These are phyloP conservation scores for Eupithecia subumbrata DNA, from an alignment of 2,888 invertebrate genomes.

Conservation along the genomic window DNA sequence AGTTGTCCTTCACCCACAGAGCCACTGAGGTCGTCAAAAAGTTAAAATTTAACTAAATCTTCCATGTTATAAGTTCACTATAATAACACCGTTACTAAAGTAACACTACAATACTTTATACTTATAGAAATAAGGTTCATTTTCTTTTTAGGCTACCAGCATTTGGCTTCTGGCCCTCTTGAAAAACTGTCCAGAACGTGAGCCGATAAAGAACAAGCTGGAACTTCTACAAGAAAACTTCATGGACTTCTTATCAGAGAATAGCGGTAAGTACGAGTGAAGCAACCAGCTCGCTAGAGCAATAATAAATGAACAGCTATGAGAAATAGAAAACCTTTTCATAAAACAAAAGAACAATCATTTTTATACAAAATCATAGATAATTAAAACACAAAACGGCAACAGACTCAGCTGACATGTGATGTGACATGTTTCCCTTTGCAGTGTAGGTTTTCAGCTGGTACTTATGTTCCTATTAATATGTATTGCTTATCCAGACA, in stretches of 20 bases:
- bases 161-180: conserved; percentile 94
- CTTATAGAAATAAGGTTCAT: background rate
- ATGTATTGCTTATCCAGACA: conserved; percentile 84
- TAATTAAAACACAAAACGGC: too few species aligned
- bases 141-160: conserved; percentile 87
- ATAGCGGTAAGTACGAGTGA: conserved; percentile 88
- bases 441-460: background rate
- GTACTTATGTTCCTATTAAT: background rate
- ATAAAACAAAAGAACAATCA: too few species aligned
- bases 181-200: conserved; percentile 90
- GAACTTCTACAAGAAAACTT: conserved; percentile 91
- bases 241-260: conserved; percentile 94
- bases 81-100: background rate
- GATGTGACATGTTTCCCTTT: background rate
- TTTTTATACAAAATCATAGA: too few species aligned
- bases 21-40: background rate
- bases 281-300: background rate
- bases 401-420: too few species aligned
- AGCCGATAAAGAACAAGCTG: conserved; percentile 87
- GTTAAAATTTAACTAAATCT: background rate
- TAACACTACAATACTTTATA: background rate
- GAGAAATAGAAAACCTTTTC: too few species aligned
- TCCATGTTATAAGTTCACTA: background rate
- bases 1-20: too few species aligned
- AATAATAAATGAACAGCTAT: too few species aligned